Conservation (phyloP, 2,888 invertebrate genomes). For the Leptarthrus brevirostris region DNA sequence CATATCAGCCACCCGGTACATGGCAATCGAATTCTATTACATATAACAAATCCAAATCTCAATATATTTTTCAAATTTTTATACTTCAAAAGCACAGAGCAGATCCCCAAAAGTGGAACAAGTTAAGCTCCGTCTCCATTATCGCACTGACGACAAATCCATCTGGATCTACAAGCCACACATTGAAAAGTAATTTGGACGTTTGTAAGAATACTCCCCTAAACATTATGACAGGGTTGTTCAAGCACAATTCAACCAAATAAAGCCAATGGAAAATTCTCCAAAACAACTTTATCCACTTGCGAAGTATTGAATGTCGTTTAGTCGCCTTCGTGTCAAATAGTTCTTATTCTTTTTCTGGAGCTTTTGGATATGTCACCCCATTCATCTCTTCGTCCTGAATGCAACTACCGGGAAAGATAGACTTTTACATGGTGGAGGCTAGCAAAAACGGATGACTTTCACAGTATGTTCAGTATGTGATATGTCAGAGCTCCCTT, state of each 20-base stretch:
- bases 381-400: slow-evolving; percentile 44
- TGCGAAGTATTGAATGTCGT: slow-evolving; percentile 21
- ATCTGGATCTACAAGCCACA: neutral
- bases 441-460: slow-evolving; percentile 40
- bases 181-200: slow-evolving; percentile 7
- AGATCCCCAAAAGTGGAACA: too few species aligned
- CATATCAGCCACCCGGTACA: too few species aligned
- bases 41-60: too few species aligned
- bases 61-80: too few species aligned
- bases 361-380: slow-evolving; percentile 40
- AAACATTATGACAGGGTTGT: slow-evolving; percentile 12
- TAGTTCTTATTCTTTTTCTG: slow-evolving; percentile 29
- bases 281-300: slow-evolving; percentile 36
- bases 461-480: slow-evolving; percentile 42
- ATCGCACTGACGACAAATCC: slow-evolving; percentile 7
- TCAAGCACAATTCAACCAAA: slow-evolving; percentile 4
- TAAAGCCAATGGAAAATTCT: slow-evolving; percentile 19
- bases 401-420: slow-evolving; percentile 30
- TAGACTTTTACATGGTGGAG: slow-evolving; percentile 20
- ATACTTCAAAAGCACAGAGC: too few species aligned
- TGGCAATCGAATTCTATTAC: too few species aligned
- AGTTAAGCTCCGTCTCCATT: too few species aligned
- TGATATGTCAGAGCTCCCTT: slow-evolving; percentile 30
- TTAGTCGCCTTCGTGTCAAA: slow-evolving; percentile 42
- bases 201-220: neutral